phyloP scores from a whole-genome alignment of 2,888 invertebrate genomes.

The Myopa tessellatipennis region DNA sequence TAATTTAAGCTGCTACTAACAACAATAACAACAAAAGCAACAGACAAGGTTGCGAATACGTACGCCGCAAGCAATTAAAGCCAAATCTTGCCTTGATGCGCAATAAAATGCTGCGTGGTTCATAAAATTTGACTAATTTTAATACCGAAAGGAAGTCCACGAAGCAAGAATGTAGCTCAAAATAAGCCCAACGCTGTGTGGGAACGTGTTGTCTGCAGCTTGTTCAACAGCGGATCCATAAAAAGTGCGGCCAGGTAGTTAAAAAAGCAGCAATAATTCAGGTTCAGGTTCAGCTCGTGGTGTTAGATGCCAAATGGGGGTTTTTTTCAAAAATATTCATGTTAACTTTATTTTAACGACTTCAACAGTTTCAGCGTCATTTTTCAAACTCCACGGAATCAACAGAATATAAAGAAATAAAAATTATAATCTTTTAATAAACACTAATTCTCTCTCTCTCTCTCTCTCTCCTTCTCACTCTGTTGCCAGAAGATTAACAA shows the following conservation, averaged over 20 bases:
- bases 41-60: background rate
- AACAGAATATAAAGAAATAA: background rate
- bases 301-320: background rate
- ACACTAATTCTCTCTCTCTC: too few species aligned
- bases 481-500: too few species aligned
- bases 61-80: background rate
- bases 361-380: too few species aligned
- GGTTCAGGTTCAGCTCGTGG: background rate
- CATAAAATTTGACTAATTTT: constrained; percentile 2
- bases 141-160: background rate
- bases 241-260: background rate
- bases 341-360: too few species aligned
- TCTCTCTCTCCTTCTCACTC: too few species aligned
- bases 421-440: background rate
- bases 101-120: background rate
- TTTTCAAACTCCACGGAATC: too few species aligned
- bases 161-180: background rate
- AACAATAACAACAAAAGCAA: background rate
- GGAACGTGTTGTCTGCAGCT: background rate
- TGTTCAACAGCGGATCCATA: background rate
- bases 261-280: background rate
- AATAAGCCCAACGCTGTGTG: background rate
- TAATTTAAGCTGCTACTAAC: background rate
- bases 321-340: background rate
- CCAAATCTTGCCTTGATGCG: background rate